Evolutionary conservation across 2,113 vertebrate species (phyloP).

Genomic region (Hemiprocne comata): DNA sequence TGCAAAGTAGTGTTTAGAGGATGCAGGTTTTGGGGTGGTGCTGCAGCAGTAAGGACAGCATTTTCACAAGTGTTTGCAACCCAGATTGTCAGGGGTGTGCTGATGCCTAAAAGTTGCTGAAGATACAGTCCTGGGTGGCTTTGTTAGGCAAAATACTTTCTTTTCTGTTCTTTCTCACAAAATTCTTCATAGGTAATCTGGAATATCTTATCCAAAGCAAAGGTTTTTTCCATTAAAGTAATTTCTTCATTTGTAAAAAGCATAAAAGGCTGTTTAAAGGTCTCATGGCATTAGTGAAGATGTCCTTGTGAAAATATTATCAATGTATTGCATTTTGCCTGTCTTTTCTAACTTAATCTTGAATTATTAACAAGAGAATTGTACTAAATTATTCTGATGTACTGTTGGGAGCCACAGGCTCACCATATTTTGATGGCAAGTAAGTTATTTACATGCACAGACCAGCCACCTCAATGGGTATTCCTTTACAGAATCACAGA

Average conservation of each 20-base stretch:
- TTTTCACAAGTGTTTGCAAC: neutral
- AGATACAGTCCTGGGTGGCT: neutral
- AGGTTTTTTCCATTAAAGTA: neutral
- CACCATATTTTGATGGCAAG: neutral
- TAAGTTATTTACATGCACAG: neutral
- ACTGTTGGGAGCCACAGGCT: neutral
- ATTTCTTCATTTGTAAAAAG: neutral
- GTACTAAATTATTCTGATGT: neutral
- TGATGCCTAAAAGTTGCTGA: neutral
- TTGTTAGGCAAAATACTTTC: neutral
- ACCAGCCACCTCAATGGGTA: neutral
- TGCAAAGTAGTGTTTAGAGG: accelerated
- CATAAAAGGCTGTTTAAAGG: neutral
- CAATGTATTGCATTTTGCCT: neutral
- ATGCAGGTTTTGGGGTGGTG: neutral
- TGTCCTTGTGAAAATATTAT: neutral
- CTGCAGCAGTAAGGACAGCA: neutral
- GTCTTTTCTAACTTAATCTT: neutral
- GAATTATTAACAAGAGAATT: neutral
- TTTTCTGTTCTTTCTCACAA: neutral
- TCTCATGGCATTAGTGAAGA: neutral
- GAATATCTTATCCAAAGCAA: neutral
- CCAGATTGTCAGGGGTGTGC: neutral
- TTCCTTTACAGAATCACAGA: neutral
- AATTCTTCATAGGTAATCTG: neutral